Evolutionary conservation across 2,113 vertebrate genomes (phyloP).

Genomic region (Ophiodon elongatus): DNA sequence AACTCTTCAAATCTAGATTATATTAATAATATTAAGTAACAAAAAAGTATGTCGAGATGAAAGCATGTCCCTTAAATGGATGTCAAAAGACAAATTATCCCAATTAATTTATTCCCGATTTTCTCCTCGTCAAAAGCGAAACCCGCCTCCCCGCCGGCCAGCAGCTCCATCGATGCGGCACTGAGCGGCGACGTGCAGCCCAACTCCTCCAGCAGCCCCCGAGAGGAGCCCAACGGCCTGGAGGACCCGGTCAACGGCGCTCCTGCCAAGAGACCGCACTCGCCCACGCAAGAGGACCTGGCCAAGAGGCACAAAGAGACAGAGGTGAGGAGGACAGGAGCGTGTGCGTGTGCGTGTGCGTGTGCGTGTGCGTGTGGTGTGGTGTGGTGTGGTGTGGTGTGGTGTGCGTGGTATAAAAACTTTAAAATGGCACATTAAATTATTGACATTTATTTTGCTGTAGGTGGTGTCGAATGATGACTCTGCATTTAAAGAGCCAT

Average conservation of each 20-base stretch:
- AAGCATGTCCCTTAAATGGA: background rate
- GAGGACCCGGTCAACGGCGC: constrained; percentile 71
- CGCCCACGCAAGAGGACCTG: constrained; percentile 82
- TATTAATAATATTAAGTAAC: background rate
- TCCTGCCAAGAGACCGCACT: constrained; percentile 84
- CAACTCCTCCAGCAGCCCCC: constrained; percentile 76
- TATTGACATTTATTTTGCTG: background rate
- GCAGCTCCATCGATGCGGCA: constrained; percentile 80
- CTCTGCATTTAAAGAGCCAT: constrained; percentile 84
- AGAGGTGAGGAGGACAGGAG: constrained; percentile 49
- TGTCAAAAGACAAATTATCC: background rate
- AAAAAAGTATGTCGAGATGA: background rate
- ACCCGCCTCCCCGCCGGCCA: constrained; percentile 67
- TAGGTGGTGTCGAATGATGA: constrained; percentile 77
- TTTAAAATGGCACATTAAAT: background rate
- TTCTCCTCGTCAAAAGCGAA: constrained; percentile 53
- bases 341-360: background rate
- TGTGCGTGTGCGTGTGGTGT: too few species aligned
- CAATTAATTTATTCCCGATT: background rate
- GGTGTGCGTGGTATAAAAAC: background rate
- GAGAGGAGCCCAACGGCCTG: constrained; percentile 83
- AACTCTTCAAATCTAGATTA: background rate
- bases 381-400: background rate
- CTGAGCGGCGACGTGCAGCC: constrained; percentile 79
- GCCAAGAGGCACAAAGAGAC: constrained; percentile 85